Conservation (phyloP, 2,888 invertebrate genomes). For the Drosophila maculinotata region DNA sequence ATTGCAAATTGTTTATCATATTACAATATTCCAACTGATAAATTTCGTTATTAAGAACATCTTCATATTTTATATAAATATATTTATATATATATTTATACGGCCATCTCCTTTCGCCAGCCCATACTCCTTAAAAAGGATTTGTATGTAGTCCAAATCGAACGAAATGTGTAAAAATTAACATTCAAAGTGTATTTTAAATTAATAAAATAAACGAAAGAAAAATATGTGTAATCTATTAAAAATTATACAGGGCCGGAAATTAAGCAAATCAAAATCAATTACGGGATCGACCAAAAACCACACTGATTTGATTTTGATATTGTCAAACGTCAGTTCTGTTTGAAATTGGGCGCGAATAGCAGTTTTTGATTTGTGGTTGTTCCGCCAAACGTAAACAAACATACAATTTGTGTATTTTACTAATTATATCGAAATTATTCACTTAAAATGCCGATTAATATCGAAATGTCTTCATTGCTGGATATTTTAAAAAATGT, state of each 20-base stretch:
- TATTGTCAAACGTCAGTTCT: no score
- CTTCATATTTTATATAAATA: conserved; percentile 62
- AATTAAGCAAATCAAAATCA: no score
- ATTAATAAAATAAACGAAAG: conserved; percentile 49
- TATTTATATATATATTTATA: conserved; percentile 52
- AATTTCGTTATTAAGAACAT: conserved; percentile 58
- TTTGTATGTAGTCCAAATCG: conserved; percentile 59
- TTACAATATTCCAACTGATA: conserved; percentile 53
- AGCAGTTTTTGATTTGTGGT: no score
- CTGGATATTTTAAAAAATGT: no score
- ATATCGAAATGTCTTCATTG: no score
- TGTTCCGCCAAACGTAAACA: no score
- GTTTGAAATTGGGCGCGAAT: no score
- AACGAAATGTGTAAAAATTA: conserved; percentile 61
- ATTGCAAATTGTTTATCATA: conserved; percentile 47
- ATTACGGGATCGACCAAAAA: no score
- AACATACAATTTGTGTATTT: no score
- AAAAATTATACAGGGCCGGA: neutral
- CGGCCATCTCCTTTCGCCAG: conserved; percentile 60
- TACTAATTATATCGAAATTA: no score
- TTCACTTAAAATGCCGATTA: no score
- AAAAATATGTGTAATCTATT: conserved; percentile 16
- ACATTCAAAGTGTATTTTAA: conserved; percentile 60
- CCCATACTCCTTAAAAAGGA: conserved; percentile 26
- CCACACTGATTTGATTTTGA: no score